Conservation (phyloP, 2,888 invertebrate species). For the Catocala fraxini region DNA sequence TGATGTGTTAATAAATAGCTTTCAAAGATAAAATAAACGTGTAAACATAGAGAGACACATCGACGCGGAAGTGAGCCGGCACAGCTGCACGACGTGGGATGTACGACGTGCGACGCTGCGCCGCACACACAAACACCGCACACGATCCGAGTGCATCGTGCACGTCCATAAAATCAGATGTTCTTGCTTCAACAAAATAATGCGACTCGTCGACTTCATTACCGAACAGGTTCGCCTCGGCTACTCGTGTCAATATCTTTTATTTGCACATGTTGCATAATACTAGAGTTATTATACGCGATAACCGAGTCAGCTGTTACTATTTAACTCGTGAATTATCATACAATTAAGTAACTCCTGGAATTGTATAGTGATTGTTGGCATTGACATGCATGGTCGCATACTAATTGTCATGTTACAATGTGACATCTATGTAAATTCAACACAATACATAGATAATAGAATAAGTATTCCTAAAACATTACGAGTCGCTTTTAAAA, state of each 20-base stretch:
- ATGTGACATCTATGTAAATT: constrained; percentile 2
- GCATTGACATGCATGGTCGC: background rate
- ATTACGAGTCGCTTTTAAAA: constrained; percentile 12
- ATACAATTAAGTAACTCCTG: constrained; percentile 6
- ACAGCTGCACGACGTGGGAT: constrained; percentile 65
- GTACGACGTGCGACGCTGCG: constrained; percentile 3
- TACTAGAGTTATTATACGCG: constrained; percentile 44
- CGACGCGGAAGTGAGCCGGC: constrained; percentile 47
- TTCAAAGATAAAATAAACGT: constrained; percentile 10
- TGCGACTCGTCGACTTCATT: constrained; percentile 57
- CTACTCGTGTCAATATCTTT: constrained; percentile 48
- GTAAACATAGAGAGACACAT: constrained; percentile 37
- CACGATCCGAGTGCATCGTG: constrained; percentile 34
- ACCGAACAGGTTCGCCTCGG: constrained; percentile 67
- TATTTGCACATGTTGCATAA: constrained; percentile 63
- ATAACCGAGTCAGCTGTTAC: constrained; percentile 38
- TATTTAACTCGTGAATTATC: constrained; percentile 26
- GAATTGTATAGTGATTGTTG: background rate
- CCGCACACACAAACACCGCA: constrained; percentile 51
- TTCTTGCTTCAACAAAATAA: constrained; percentile 57
- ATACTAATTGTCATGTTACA: constrained; percentile 6
- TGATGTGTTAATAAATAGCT: background rate
- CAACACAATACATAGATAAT: background rate
- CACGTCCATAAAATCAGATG: constrained; percentile 67
- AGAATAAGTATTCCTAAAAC: background rate